Evolutionary conservation across 2,113 vertebrate species (phyloP), one percentile per base, ranked within the genome.

Genomic region (Daubentonia madagascariensis): DNA sequence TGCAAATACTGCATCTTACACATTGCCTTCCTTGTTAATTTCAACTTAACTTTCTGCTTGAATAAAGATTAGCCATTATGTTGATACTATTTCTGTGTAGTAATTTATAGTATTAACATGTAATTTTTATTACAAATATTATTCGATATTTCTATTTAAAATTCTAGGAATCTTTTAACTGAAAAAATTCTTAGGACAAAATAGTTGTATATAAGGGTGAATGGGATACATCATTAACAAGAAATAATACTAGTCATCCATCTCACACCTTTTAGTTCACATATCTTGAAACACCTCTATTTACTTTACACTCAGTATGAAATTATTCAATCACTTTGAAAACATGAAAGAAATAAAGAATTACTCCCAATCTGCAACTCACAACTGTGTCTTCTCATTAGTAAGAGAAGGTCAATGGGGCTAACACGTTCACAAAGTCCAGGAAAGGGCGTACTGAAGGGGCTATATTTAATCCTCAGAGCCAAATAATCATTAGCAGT

Each of bases 331-430:
- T 87, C 18, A 0, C 52, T 96, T 96, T 93, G 93, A 97, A 97
- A 96, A 96, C 94, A 97, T 98, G 96, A 97, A 98, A 97, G 97
- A 96, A 79, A 87, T 85, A 83, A 88, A 96, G 30, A 91, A 94
- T 97, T 85, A 5, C 78, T 89, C 85, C 81, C 48, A 87, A 89
- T 95, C 37, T 91, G 50, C 37, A 95, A 76, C 22, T 96, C 91
- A 95, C 48, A 87, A 89, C 83, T 80, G 50, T 93, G 79, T 76
- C 52, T 48, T 23, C 22, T 18, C 20, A 96, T 96, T 83, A 94
- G 93, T 92, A 67, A 95, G 13, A 52, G 63, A 94, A 96, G 94
- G 96, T 97, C 88, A 97, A 57, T 88, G 89, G 59, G 72, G n/a
- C 48, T 92, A 85, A 96, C 89, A 25, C 65, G 92, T 95, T 96